Conservation (phyloP, 2,888 invertebrate genomes). For the Pherbina coryleti region DNA sequence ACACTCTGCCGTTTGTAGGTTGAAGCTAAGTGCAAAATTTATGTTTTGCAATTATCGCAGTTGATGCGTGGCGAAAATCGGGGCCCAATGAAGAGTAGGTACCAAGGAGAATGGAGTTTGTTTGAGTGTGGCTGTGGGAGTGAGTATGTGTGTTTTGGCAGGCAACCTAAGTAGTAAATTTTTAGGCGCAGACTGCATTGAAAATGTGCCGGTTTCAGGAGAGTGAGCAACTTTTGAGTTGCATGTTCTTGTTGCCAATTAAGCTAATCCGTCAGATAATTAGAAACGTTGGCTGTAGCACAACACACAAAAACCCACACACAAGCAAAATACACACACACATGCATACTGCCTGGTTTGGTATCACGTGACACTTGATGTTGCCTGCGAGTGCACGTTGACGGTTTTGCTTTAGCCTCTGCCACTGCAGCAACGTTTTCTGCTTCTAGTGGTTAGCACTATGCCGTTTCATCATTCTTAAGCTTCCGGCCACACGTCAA, state of each 20-base stretch:
- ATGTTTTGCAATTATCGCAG: conserved; percentile 19
- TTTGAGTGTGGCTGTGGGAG: neutral
- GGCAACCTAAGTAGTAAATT: neutral
- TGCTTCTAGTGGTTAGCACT: neutral
- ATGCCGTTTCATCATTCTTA: neutral
- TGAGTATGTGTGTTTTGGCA: neutral
- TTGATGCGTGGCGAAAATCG: conserved; percentile 11
- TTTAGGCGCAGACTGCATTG: conserved; percentile 26
- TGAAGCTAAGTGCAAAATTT: neutral
- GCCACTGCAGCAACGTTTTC: neutral
- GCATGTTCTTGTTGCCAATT: conserved; percentile 64
- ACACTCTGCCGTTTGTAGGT: neutral
- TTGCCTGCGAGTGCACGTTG: neutral
- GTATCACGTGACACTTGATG: conserved; percentile 20
- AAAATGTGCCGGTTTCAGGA: conserved; percentile 31
- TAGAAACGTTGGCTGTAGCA: conserved; percentile 61
- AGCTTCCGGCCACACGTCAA: no score
- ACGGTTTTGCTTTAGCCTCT: neutral
- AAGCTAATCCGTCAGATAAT: conserved; percentile 69
- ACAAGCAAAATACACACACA: neutral
- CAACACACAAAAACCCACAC: conserved; percentile 39
- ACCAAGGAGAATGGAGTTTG: neutral
- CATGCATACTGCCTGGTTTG: neutral
- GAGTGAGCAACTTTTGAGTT: conserved; percentile 51
- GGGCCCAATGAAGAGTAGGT: neutral